Percentiles rank a stretch among this genome's conserved stretches.
phyloP scores from a whole-genome alignment of 1,140 invertebrate genomes.

The Camponotus pennsylvanicus region DNA sequence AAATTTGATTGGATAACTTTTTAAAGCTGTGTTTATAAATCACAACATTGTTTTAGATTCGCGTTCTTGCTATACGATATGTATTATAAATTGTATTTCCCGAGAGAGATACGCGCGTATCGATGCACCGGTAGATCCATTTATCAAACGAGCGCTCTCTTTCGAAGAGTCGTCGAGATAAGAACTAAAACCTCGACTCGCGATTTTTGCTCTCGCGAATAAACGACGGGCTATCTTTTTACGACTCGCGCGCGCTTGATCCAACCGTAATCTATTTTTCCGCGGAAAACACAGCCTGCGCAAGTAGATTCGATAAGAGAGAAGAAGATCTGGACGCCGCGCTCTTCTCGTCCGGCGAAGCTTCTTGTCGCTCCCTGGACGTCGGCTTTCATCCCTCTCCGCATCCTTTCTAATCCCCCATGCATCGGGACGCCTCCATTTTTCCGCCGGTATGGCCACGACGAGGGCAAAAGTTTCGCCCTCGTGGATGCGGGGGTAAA shows the following conservation, averaged over 20 bases:
- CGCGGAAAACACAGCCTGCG: conserved; percentile 39
- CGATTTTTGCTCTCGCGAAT: conserved; percentile 54
- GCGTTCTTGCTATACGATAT: background rate
- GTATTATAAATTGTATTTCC: conserved; percentile 46
- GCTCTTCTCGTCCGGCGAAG: conserved; percentile 19
- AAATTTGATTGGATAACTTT: background rate
- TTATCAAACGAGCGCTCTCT: conserved; percentile 46
- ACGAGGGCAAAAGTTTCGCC: conserved; percentile 58
- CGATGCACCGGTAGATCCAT: conserved; percentile 41
- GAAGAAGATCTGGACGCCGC: conserved; percentile 22
- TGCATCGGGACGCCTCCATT: conserved; percentile 47
- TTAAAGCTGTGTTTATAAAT: conserved; percentile 5
- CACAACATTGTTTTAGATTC: background rate
- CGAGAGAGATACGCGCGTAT: conserved; percentile 22
- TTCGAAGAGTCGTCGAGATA: conserved; percentile 45
- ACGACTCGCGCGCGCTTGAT: conserved; percentile 18
- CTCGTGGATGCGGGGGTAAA: conserved; percentile 28
- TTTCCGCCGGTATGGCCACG: conserved; percentile 54
- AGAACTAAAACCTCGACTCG: conserved; percentile 24
- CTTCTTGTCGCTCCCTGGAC: conserved; percentile 61
- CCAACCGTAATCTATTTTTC: conserved; percentile 63
- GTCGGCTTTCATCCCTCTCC: background rate
- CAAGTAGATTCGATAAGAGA: conserved; percentile 66
- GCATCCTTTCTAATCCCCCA: conserved; percentile 37
- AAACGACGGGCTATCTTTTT: conserved; percentile 55